Evolutionary conservation across 2,113 vertebrate genomes (phyloP), one percentile per base, ranked within the genome.

Genomic region (Atherinomorus stipes): DNA sequence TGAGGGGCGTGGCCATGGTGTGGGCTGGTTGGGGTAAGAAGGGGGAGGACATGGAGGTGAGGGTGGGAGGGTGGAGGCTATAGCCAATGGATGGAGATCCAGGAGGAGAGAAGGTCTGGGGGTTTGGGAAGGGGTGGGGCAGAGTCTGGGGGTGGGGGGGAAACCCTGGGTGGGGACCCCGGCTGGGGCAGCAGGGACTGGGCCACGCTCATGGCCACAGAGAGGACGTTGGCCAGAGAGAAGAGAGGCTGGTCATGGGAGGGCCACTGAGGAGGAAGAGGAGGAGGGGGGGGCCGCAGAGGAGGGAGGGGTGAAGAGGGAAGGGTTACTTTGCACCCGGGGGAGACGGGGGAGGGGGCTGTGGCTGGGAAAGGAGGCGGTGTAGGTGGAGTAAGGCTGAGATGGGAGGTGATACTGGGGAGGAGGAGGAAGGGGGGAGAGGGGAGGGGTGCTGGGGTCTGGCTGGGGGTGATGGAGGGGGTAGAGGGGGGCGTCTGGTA

Each of bases 171-270:
- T 59, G 76, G 37, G 22, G 49, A 7, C 4, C 52, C 56, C 86
- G 75, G 58, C 0, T 93, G 91, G 54, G 96, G 92, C 83, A 96
- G 77, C 31, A 92, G 76, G 4, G 95, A 95, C 42, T 97, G 96
- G 0, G 96, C 96, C 85, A 97, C 82, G 0, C 95, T 97, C 96
- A 98, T 96, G 74, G 97, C 96, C 76, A 98, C 74, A 7, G 97
- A 96, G 49, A 99, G 91, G 21, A 96, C 94, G 2, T 96, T 96
- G 53, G 94, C 96, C 56, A 98, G 76, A 21, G 95, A 96, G 71
- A 96, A 90, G 60, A 96, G 73, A 0, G 96, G 94, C 44, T 94
- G 81, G 18, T 92, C 79, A 28, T 89, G 54, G 2, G 82, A 7
- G 1, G 88, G 83, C 67, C 84, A 90, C 34, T 57, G 87, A 50